Evolutionary conservation across 2,888 invertebrate genomes (phyloP), one percentile per base, ranked within the genome.

Genomic region (Chrysotoxum bicinctum): DNA sequence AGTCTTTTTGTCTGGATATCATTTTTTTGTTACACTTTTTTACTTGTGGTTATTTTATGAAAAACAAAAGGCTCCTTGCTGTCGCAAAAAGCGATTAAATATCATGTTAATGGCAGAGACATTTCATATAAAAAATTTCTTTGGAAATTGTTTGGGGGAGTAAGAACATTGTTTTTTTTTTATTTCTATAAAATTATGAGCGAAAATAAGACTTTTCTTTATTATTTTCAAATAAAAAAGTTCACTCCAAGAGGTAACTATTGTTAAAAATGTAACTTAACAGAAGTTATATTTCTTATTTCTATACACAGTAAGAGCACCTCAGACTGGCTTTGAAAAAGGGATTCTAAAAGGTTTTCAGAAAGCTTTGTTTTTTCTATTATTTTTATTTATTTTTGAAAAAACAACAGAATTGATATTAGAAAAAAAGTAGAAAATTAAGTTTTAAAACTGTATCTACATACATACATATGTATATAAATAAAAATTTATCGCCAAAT

Each of bases 41-140:
- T 30, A 45, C 43, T 43, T 64, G 64, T 26, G 64, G 64, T 64
- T 64, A 26, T 45, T 30, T 45, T 43, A 7, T 43, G 43, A 16
- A 26, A 26, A 43, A 19, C 45, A 62, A 43, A 62, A 35, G 58
- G n/a, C 3, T 30, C 16, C 16, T 43, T 62, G n/a, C 45, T 64
- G 64, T 64, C 43, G 30, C 7, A 62, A 45, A 62, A 45, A 64
- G 6, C 64, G 45, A 64, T 64, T 45, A 45, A 45, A 32, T 64
- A 32, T 19, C 16, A 45, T 45, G 64, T 64, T 64, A 64, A 64
- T 64, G 64, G 45, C 45, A 19, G 45, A 32, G 43, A 23, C 45
- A 45, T 64, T 30, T 32, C 19, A 9, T 45, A 5, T 1, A 14
- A 30, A n/a, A 7, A n/a, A 8, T 45, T 45, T 30, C 19, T 40